Evolutionary conservation across 2,797 vertebrate genomes (phyloP).

Genomic region (Hipposideros larvatus): DNA sequence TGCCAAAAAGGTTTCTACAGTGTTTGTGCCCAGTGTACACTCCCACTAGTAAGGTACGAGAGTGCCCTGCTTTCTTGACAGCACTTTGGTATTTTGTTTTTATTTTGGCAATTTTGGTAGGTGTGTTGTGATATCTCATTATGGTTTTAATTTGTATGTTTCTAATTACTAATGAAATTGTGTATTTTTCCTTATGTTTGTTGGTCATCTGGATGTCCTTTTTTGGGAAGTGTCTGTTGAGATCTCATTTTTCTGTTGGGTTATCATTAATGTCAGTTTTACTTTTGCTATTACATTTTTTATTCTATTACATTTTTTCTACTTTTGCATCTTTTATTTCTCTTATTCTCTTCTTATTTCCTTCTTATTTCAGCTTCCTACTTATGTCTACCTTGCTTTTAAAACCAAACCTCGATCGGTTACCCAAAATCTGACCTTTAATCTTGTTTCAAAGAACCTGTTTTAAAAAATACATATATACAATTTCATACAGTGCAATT

Average conservation of each 20-base stretch:
- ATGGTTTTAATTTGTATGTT: constrained; percentile 33
- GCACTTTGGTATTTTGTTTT: neutral
- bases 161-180: neutral
- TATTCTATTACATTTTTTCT: neutral
- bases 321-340: neutral
- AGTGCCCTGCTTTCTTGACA: neutral
- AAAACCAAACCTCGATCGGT: neutral
- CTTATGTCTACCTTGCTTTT: constrained; percentile 10
- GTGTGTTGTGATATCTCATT: neutral
- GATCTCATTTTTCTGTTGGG: neutral
- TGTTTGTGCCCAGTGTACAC: neutral
- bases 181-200: neutral
- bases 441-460: neutral
- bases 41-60: neutral
- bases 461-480: neutral
- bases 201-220: neutral
- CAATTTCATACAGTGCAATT: neutral
- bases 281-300: neutral
- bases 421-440: neutral
- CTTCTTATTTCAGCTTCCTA: neutral
- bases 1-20: neutral
- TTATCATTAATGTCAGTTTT: constrained; percentile 25
- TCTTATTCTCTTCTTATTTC: neutral
- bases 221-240: constrained; percentile 18
- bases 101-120: neutral